A percentile compares a stretch with the other conserved stretches of the same genome.
Evolutionary conservation across 2,113 vertebrate species (phyloP).

Genomic region (Aplodontia rufa): DNA sequence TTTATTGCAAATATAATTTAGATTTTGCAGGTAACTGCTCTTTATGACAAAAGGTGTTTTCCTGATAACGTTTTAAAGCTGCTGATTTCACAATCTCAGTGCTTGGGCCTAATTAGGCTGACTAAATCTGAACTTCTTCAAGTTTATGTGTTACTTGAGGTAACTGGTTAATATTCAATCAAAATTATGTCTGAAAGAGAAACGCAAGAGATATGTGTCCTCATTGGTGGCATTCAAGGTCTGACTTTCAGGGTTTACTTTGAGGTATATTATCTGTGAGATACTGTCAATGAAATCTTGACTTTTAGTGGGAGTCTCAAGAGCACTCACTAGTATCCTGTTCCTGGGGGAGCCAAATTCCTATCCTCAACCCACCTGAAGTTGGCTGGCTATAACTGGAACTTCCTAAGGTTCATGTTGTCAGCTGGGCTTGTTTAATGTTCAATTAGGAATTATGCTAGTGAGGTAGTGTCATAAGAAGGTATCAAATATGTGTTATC

Average conservation of each 20-base stretch:
- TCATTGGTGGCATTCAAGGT: neutral
- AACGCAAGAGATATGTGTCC: neutral
- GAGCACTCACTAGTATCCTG: neutral
- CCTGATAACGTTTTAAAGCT: neutral
- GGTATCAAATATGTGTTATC: neutral
- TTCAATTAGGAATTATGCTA: slow-evolving; percentile 24
- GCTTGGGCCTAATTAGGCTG: neutral
- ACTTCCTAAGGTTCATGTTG: neutral
- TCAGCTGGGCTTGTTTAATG: slow-evolving; percentile 20
- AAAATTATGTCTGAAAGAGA: neutral
- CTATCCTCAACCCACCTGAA: neutral
- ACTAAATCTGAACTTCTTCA: neutral
- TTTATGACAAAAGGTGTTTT: neutral
- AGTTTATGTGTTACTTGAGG: neutral
- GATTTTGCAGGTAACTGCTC: no score
- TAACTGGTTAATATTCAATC: neutral
- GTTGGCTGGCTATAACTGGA: neutral
- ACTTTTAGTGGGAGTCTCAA: neutral
- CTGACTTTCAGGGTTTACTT: neutral
- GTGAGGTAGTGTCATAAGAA: neutral
- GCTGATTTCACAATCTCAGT: neutral
- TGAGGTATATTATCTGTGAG: neutral
- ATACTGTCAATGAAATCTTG: neutral
- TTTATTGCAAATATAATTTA: neutral
- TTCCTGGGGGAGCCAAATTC: neutral